Percentiles rank a stretch among this genome's conserved stretches.
Conservation (phyloP, 2,113 vertebrate genomes). For the Limnothrissa miodon region DNA sequence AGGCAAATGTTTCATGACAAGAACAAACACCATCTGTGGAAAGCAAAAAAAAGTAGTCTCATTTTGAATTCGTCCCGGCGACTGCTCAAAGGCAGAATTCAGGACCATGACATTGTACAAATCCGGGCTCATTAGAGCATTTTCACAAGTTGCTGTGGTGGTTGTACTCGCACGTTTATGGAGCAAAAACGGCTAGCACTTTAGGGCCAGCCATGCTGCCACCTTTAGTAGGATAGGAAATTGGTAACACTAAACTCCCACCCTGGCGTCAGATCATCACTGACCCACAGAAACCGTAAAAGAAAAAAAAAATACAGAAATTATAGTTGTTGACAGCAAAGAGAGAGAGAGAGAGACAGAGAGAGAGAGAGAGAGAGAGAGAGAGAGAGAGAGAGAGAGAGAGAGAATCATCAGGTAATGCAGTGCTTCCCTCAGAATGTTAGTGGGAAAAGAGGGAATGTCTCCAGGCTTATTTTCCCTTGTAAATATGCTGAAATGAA, state of each 20-base stretch:
- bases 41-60: slow-evolving; percentile 45
- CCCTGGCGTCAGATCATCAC: neutral
- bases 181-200: neutral
- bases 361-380: neutral
- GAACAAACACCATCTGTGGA: slow-evolving; percentile 47
- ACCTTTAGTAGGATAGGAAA: neutral
- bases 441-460: neutral
- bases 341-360: neutral
- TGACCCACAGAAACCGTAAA: neutral
- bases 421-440: neutral
- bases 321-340: neutral
- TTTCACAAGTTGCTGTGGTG: slow-evolving; percentile 7
- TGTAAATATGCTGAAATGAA: slow-evolving; percentile 23
- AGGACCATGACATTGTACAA: neutral
- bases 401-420: neutral
- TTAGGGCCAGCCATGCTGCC: neutral
- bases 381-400: slow-evolving; percentile 5
- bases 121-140: slow-evolving; percentile 14
- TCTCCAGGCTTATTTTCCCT: slow-evolving; percentile 24
- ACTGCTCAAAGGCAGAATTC: neutral
- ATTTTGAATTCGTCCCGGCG: slow-evolving; percentile 37
- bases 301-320: neutral
- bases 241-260: slow-evolving; percentile 26
- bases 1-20: slow-evolving; percentile 45
- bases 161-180: neutral